A percentile compares a stretch with the other conserved stretches of the same genome.
Conservation (phyloP, 2,113 vertebrate genomes). For the Chionomys nivalis region DNA sequence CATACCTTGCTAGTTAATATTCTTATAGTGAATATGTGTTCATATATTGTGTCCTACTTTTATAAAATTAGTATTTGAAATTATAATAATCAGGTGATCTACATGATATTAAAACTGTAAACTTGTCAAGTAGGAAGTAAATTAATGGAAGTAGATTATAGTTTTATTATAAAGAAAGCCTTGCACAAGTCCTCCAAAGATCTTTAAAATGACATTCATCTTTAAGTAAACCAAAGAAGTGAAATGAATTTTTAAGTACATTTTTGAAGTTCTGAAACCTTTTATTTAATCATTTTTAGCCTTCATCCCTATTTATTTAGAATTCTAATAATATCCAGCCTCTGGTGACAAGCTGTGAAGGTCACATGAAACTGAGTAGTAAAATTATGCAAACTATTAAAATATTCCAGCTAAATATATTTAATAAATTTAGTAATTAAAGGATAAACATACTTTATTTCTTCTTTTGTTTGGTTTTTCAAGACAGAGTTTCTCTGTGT, state of each 20-base stretch:
- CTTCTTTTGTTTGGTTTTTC: no score
- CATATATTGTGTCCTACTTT: no score
- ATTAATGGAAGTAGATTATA: neutral
- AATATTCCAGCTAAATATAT: neutral
- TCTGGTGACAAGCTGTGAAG: neutral
- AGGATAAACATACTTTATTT: neutral
- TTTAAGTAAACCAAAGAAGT: neutral
- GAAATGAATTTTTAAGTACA: neutral
- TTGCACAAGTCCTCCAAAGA: neutral
- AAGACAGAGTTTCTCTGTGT: no score
- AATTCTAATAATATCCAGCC: neutral
- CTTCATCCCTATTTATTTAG: neutral
- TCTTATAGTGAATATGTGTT: no score
- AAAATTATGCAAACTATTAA: neutral
- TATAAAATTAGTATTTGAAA: no score
- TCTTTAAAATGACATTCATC: neutral
- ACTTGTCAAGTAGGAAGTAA: no score
- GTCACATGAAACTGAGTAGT: neutral
- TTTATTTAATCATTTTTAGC: neutral
- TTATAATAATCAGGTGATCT: neutral
- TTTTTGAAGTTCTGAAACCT: neutral
- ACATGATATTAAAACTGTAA: neutral
- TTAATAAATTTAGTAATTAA: neutral
- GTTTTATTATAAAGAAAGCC: neutral
- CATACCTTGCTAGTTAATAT: no score